Base-by-base conservation (phyloP, 2,888 invertebrate species). In the Iselma pallidipennis region DNA sequence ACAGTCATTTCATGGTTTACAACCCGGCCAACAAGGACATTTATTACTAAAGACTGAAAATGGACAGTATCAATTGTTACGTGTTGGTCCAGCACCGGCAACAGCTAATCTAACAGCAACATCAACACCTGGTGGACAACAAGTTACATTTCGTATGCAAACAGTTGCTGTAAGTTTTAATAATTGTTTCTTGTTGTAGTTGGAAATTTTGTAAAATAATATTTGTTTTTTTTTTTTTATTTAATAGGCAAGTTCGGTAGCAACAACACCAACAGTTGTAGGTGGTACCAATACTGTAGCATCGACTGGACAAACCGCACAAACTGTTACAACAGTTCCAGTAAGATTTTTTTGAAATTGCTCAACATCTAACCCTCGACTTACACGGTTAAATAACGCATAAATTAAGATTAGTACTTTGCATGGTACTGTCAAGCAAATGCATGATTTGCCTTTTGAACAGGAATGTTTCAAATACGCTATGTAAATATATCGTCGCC, bases 41-140 rank as follows among this genome's bases (percentile, higher is more conserved):
- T 87, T 97, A 82, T 88, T 97, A 80, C 87, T 97, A 82, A 96
- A 96, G 87, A 97, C 96, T 79, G 97, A 97, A 85, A 96, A 94
- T 86, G 97, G 97, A 78, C 95, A 95, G 83, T 94, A 92, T 83
- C 96, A 97, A 83, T 86, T 97, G 81, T 85, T 97, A 79, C 89
- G 95, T 81, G 92, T 95, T 75, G 93, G 93, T 70, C 92, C 93
- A 72, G 90, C 93, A 68, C 88, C 92, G 61, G 82, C 87, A 63
- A 85, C 88, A 72, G 78, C 82, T 9, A 78, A 82, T 37, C 82
- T 84, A 57, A 69, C 80, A 49, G 83, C 82, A 72, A 82, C 79
- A 9, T 84, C 87, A 73, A 84, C 87, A 76, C 84, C 86, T 73
- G 87, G 85, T 78, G 82, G 82, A 70, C 80, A 87, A 78, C 89